Evolutionary conservation across 2,113 vertebrate species (phyloP).

Genomic region (Vulpes lagopus): DNA sequence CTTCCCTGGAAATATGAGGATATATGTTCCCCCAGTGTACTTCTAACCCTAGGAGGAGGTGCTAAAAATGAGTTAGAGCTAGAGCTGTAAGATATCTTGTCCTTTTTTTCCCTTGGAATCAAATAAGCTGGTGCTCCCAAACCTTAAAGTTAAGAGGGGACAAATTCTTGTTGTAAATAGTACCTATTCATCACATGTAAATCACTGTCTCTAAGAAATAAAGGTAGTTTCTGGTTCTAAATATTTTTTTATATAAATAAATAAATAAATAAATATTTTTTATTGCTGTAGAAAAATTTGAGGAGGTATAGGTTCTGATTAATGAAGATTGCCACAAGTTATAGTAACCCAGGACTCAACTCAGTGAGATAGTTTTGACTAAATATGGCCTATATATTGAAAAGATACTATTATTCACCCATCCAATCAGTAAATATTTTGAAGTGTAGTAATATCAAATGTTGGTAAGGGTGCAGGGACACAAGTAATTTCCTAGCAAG

Average conservation of each 20-base stretch:
- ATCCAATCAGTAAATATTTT: conserved; percentile 5
- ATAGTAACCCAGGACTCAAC: background rate
- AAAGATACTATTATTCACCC: conserved; percentile 12
- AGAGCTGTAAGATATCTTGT: background rate
- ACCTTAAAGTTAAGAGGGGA: conserved; percentile 32
- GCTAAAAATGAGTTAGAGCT: background rate
- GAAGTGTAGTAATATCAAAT: conserved; percentile 27
- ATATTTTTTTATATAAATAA: background rate
- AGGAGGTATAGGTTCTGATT: background rate
- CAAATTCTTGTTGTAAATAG: conserved; percentile 5
- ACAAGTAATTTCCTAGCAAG: background rate
- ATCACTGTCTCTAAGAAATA: conserved; percentile 25
- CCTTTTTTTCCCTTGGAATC: background rate
- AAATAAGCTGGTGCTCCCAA: conserved; percentile 49
- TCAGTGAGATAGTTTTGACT: conserved; percentile 16
- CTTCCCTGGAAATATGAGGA: background rate
- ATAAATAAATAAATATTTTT: background rate
- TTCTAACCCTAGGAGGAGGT: background rate
- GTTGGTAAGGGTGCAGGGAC: background rate
- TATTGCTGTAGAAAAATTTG: background rate
- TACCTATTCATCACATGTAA: conserved; percentile 39
- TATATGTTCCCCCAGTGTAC: background rate
- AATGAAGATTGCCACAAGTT: conserved; percentile 36
- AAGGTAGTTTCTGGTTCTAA: conserved; percentile 37
- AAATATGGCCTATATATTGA: background rate